phyloP scores from a whole-genome alignment of 2,888 invertebrate genomes.

The Sisyra terminalis region DNA sequence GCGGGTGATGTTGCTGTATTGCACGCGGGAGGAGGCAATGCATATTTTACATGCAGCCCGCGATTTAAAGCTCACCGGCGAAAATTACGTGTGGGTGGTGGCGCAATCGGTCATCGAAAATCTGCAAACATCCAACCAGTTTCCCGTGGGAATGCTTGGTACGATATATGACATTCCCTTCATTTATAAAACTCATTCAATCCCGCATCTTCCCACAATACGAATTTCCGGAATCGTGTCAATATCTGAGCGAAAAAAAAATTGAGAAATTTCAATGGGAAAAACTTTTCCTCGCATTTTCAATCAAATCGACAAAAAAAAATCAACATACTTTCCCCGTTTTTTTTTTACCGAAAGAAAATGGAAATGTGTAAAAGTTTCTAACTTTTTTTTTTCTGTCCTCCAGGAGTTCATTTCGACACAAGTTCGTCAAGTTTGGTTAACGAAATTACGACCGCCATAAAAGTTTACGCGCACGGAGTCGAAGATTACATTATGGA shows the following conservation, averaged over 20 bases:
- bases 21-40: slow-evolving; percentile 74
- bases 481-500: slow-evolving; percentile 75
- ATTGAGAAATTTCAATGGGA: not conserved
- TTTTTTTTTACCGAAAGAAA: not conserved
- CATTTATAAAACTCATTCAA: not conserved
- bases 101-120: slow-evolving; percentile 86
- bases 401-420: slow-evolving; percentile 76
- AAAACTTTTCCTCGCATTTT: not conserved
- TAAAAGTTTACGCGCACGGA: slow-evolving; percentile 81
- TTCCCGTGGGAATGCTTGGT: slow-evolving; percentile 88
- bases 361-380: not conserved
- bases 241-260: not conserved
- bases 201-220: not conserved
- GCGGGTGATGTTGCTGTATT: slow-evolving; percentile 82
- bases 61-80: slow-evolving; percentile 63
- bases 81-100: slow-evolving; percentile 94
- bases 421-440: slow-evolving; percentile 69
- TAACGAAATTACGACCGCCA: slow-evolving; percentile 75
- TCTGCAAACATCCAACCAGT: slow-evolving; percentile 55
- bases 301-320: not conserved
- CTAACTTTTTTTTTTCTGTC: not conserved
- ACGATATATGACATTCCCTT: slow-evolving; percentile 20
- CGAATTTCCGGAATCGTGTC: not conserved
- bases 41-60: slow-evolving; percentile 63
- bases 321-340: not conserved